Conservation (phyloP, 2,888 invertebrate species). For the Zaprionus bogoriensis region DNA sequence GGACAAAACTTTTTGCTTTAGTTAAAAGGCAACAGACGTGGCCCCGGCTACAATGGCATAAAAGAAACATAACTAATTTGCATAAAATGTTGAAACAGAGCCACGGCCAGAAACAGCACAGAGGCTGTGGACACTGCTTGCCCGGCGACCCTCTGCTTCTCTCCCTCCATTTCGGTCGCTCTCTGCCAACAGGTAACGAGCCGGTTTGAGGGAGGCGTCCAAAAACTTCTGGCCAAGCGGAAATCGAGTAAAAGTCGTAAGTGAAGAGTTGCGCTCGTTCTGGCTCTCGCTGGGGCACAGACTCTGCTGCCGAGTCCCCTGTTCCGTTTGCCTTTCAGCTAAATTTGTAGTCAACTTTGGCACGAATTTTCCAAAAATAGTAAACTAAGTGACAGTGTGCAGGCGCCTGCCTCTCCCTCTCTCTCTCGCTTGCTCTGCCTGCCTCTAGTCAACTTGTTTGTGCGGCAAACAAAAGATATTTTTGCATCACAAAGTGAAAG, state of each 20-base stretch:
- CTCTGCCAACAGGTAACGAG: background rate
- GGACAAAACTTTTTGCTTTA: constrained; percentile 42
- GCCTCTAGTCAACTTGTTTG: constrained; percentile 14
- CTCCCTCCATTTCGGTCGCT: background rate
- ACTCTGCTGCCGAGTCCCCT: background rate
- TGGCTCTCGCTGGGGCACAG: background rate
- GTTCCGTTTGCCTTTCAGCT: constrained; percentile 25
- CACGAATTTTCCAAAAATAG: constrained; percentile 50
- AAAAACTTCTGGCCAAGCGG: constrained; percentile 50
- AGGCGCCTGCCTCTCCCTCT: background rate
- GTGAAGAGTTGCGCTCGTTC: constrained; percentile 46
- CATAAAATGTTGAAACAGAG: constrained; percentile 69
- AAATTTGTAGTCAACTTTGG: constrained; percentile 52
- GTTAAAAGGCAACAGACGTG: constrained; percentile 54
- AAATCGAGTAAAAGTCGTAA: constrained; percentile 62
- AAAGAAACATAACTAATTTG: constrained; percentile 78
- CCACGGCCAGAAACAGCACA: constrained; percentile 1
- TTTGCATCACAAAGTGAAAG: constrained; percentile 72
- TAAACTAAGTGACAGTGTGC: constrained; percentile 67
- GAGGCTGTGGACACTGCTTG: background rate
- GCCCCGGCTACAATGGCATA: constrained; percentile 52
- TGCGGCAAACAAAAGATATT: constrained; percentile 52
- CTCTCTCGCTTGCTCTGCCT: background rate
- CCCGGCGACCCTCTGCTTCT: background rate
- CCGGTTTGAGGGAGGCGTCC: background rate